Percentiles rank a stretch among this genome's conserved stretches.
These are phyloP conservation scores for Deilephila elpenor DNA, from an alignment of 2,888 invertebrate genomes.

Conservation along the genomic window DNA sequence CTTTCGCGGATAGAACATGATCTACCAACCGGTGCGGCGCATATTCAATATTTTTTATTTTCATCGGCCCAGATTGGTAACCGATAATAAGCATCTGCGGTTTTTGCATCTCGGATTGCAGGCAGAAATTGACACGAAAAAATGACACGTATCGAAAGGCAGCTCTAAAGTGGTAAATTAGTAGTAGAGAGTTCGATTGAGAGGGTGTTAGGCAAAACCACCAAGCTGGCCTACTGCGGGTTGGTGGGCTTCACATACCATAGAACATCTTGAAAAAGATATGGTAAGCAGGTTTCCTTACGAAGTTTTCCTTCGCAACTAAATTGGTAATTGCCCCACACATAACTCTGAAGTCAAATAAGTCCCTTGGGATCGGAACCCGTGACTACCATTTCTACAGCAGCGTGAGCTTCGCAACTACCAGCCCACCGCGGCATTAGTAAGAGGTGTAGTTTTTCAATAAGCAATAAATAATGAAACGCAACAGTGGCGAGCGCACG, in stretches of 20 bases:
- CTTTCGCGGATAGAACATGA: constrained; percentile 15
- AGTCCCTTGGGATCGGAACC: too few relatives aligned
- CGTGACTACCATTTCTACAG: too few relatives aligned
- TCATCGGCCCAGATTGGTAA: constrained; percentile 3
- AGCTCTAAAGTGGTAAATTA: constrained; percentile 66
- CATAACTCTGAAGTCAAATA: too few relatives aligned
- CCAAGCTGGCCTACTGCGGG: too few relatives aligned
- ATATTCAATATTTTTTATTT: neutral
- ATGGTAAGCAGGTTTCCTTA: too few relatives aligned
- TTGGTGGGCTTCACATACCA: too few relatives aligned
- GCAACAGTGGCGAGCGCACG: constrained; percentile 79
- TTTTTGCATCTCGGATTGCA: constrained; percentile 6
- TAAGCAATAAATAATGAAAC: constrained; percentile 83
- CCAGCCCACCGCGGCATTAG: too few relatives aligned
- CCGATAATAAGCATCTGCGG: constrained; percentile 3
- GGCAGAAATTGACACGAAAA: constrained; percentile 10
- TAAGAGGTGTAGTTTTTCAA: constrained; percentile 74
- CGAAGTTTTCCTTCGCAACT: too few relatives aligned
- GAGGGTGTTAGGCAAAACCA: too few relatives aligned
- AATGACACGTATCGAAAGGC: constrained; percentile 39
- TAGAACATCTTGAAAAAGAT: too few relatives aligned
- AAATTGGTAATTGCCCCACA: too few relatives aligned
- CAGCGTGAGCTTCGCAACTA: too few relatives aligned
- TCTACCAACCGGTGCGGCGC: neutral
- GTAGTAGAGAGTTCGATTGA: constrained; percentile 51